Conservation (phyloP, 2,888 invertebrate genomes). For the Synanthedon tipuliformis region DNA sequence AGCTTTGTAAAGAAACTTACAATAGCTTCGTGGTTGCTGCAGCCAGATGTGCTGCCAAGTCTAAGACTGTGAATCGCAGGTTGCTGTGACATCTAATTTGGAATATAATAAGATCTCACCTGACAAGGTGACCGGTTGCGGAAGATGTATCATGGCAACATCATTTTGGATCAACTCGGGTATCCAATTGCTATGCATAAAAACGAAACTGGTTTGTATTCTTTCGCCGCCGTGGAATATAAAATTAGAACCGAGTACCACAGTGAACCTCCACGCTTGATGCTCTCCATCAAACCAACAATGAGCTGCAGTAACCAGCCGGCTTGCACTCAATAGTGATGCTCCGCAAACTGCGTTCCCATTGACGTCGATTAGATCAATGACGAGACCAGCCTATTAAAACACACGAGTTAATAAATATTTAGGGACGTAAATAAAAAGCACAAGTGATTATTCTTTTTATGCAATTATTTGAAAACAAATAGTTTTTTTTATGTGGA, state of each 20-base stretch:
- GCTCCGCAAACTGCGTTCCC: constrained; percentile 34
- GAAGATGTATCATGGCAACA: constrained; percentile 29
- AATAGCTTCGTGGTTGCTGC: no score
- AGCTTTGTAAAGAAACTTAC: no score
- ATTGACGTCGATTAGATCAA: constrained; percentile 14
- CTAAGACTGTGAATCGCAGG: no score
- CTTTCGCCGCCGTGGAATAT: constrained; percentile 33
- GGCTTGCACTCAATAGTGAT: constrained; percentile 20
- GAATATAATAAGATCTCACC: not conserved
- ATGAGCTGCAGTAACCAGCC: constrained; percentile 40
- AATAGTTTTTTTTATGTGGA: no score
- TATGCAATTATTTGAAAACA: no score
- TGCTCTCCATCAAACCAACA: constrained; percentile 42
- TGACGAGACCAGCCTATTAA: constrained; percentile 25
- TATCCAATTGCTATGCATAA: constrained; percentile 26
- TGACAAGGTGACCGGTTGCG: constrained; percentile 10
- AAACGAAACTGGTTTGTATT: constrained; percentile 20
- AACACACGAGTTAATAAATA: not conserved
- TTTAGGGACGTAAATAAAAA: not conserved
- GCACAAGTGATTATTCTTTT: no score
- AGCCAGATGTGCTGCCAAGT: no score
- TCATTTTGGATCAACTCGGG: constrained; percentile 29
- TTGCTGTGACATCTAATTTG: no score
- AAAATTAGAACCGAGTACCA: constrained; percentile 28
- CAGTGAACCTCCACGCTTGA: constrained; percentile 29